Evolutionary conservation across 30 jellyfish, hydroid and myxozoan genomes (phyloP).

Genomic region (Nemopilema nomurai): DNA sequence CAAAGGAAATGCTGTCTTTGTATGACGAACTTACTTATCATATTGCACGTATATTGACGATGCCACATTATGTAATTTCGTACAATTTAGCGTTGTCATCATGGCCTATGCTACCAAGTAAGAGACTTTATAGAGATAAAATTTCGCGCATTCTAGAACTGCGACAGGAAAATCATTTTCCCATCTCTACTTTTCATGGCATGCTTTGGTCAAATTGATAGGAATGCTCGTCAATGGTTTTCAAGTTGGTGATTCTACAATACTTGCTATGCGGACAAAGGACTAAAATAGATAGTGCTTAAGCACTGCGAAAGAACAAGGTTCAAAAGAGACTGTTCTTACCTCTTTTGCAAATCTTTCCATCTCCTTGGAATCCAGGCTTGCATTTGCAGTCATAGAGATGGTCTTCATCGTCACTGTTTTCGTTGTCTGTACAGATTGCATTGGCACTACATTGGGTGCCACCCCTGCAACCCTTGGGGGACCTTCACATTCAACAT

Average conservation of each 20-base stretch:
- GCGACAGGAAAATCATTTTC: too few relatives aligned
- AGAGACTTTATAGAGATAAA: background rate
- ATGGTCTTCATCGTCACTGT: slow-evolving; percentile 15
- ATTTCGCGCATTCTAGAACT: too few relatives aligned
- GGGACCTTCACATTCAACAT: slow-evolving; percentile 62
- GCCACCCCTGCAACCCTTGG: slow-evolving; percentile 58
- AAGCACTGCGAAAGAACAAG: too few relatives aligned
- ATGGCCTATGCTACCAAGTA: background rate
- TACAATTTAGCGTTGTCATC: background rate
- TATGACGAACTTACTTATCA: background rate
- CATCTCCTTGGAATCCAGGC: slow-evolving; percentile 50
- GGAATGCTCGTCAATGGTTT: too few relatives aligned
- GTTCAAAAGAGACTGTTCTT: too few relatives aligned
- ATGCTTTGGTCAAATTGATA: too few relatives aligned
- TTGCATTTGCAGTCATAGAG: slow-evolving; percentile 57
- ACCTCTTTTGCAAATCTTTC: slow-evolving; percentile 42
- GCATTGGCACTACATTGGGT: slow-evolving; percentile 63
- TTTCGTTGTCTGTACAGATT: slow-evolving; percentile 14
- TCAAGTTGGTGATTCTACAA: too few relatives aligned
- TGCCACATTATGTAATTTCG: too few relatives aligned
- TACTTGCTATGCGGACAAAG: too few relatives aligned
- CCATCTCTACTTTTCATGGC: too few relatives aligned
- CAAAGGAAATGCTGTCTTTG: background rate
- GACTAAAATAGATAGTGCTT: too few relatives aligned
- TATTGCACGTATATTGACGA: too few relatives aligned